Evolutionary conservation across 2,113 vertebrate genomes (phyloP).

Genomic region (Dendrocopos noguchii): DNA sequence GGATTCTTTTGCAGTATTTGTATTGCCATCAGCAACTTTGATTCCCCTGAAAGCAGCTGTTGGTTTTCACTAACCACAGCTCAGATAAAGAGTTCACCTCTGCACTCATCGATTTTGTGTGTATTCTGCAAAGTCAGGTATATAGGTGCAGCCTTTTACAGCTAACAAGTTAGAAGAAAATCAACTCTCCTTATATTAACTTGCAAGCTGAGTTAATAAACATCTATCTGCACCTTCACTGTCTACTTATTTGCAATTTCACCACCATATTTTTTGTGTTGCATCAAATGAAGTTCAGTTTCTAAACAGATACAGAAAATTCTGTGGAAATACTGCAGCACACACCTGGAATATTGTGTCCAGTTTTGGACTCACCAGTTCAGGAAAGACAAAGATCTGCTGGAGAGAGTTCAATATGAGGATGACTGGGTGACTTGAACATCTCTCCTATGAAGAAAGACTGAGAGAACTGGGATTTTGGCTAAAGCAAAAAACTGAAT

Average conservation of each 20-base stretch:
- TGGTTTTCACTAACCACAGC: neutral
- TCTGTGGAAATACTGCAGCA: neutral
- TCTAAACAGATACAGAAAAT: neutral
- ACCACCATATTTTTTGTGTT: neutral
- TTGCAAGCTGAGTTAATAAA: neutral
- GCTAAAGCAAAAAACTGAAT: neutral
- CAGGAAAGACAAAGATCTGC: too few relatives aligned
- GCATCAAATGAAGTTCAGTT: neutral
- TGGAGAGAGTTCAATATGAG: too few relatives aligned
- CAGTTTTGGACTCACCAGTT: too few relatives aligned
- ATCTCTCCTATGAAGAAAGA: too few relatives aligned
- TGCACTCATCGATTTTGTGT: neutral
- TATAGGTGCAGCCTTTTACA: neutral
- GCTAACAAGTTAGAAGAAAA: neutral
- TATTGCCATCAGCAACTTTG: neutral
- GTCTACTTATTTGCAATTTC: neutral
- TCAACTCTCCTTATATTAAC: neutral
- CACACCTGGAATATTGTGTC: too few relatives aligned
- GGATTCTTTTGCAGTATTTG: neutral
- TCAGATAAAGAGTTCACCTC: neutral
- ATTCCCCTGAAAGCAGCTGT: neutral
- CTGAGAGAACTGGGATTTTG: neutral
- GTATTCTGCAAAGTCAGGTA: neutral
- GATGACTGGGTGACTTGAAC: too few relatives aligned
- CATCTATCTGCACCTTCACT: neutral